Base-by-base conservation (phyloP, 1,140 invertebrate genomes). In the Scylla paramamosain region DNA sequence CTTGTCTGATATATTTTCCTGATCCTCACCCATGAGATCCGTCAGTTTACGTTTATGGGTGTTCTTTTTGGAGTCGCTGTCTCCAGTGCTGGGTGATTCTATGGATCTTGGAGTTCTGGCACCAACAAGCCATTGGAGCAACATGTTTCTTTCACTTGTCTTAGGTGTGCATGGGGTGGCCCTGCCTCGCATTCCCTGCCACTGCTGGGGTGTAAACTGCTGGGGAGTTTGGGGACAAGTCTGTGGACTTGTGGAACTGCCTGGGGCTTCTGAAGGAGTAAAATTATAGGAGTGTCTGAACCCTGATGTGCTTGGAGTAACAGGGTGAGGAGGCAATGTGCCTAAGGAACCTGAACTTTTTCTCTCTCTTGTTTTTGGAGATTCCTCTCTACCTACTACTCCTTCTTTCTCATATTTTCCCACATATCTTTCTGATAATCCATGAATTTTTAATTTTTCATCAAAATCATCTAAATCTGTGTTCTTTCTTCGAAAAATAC, bases 11-110 rank as follows among this genome's bases (percentile, higher is more conserved):
- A 94, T 32, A 92, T 96, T 95, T 67, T 95, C 95, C 52, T 93
- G 94, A 48, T 94, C 93, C 39, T 93, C 89, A 20, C 48, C 92
- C 86, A 96, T 88, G 10, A 95, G 87, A 20, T 96, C 95, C 0
- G 95, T 96, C 31, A 96, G 82, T 84, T 96, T 96, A 20, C 95
- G 94, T 84, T 96, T 96, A 6, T 95, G 92, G 45, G 88, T 92
- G 10, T 84, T 94, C 90, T 94, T 93, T 87, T 95, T 95, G 67
- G 84, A 93, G 14, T 93, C 95, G 59, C 94, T 96, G 25, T 93
- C 48, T 14, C 48, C 87, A 12, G 91, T 32, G 20, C 48, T 86
- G 16, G 87, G 67, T 12, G 92, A 93, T 14, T 86, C 77, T 28
- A 82, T 52, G 28, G 95, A 31, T 12, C 86, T 77, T 4, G 95